Evolutionary conservation across 2,888 invertebrate species (phyloP), one percentile per base, ranked within the genome.

Genomic region (Tenthredo mesomela): DNA sequence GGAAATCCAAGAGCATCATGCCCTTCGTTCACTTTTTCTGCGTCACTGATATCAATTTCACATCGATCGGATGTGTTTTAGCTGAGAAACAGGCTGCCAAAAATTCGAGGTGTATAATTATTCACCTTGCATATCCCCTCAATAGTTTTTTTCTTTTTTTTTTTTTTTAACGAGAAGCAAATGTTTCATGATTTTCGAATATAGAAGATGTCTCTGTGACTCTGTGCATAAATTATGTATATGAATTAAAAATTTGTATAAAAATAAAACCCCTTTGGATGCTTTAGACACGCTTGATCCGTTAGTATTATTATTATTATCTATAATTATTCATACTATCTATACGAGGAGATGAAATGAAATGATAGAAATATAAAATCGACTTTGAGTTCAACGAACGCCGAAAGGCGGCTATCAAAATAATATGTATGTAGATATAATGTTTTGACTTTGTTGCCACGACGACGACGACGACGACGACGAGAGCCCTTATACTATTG

Each of bases 391-490:
- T 61, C 61, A 61, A 61, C 25, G 61, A 61, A 25, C 67, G 67
- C 67, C 18, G 33, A 67, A 25, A 54, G 29, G 33, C 67, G 18
- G 33, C 67, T 67, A 18, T 29, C 67, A 18, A 7, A 12, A 67
- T 67, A 67, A 33, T 67, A 67, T 67, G 67, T 6, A 1, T 67
- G 18, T 67, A 33, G 29, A 29, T 67, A 15, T 12, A 54, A 33
- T 77, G 77, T 77, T 77, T 29, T 9, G 77, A 77, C 33, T 25
- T 77, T 50, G 77, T 77, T 77, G 77, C 50, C 50, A 77, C n/a
- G 54, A 50, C 77, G 50, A 77, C 77, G 33, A 77, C n/a, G n/a
- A n/a, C n/a, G n/a, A 77, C n/a, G 54, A 50, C 77, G 50, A 77
- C 77, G 33, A 77, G 50, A 33, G 33, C 33, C 67, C 29, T 15